phyloP scores from a whole-genome alignment of 2,113 vertebrate genomes.

The Sciurus niger region DNA sequence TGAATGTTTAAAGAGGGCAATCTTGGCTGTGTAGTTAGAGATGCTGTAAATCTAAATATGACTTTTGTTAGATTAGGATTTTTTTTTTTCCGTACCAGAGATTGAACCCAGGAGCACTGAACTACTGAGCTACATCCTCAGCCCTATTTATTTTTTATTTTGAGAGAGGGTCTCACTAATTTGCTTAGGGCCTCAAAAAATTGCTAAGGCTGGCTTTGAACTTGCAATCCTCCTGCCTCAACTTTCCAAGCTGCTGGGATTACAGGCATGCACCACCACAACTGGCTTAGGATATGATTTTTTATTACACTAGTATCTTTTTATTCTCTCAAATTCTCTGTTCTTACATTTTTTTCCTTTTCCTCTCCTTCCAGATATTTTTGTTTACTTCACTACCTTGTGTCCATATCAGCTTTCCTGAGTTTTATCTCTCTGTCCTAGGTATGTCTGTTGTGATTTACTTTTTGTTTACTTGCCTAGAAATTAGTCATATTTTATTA shows the following conservation, averaged over 20 bases:
- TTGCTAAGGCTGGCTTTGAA: too few relatives aligned
- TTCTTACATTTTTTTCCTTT: not conserved
- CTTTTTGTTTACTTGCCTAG: not conserved
- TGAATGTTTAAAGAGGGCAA: not conserved
- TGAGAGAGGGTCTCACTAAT: too few relatives aligned
- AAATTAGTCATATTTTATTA: not conserved
- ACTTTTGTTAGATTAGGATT: not conserved
- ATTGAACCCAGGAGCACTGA: too few relatives aligned
- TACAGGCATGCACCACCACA: too few relatives aligned
- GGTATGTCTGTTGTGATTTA: not conserved
- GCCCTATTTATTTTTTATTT: too few relatives aligned
- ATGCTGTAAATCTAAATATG: not conserved
- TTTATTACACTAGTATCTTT: not conserved
- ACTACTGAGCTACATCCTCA: too few relatives aligned
- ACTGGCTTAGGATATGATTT: not conserved
- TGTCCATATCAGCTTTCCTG: not conserved
- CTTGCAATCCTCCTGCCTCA: too few relatives aligned
- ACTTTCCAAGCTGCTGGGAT: too few relatives aligned
- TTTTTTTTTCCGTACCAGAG: too few relatives aligned
- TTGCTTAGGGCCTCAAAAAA: too few relatives aligned
- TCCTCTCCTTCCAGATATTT: not conserved
- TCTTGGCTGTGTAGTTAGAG: not conserved
- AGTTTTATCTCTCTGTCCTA: not conserved
- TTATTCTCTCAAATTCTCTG: not conserved
- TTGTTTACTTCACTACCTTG: not conserved